Conservation (phyloP, 2,888 invertebrate genomes). For the Pinctada fucata region DNA sequence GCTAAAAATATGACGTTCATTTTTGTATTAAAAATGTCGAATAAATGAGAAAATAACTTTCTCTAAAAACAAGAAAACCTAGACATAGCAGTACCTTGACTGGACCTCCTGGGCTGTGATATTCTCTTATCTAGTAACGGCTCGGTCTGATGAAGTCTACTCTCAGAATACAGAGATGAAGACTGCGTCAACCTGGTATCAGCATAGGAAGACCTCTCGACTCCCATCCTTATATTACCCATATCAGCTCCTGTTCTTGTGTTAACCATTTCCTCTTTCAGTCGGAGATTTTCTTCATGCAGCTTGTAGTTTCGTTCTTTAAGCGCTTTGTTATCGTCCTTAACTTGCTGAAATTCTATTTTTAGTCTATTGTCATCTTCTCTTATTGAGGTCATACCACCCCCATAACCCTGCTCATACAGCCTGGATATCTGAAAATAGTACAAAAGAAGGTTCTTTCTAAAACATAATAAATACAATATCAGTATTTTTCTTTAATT, state of each 20-base stretch:
- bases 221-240: no score
- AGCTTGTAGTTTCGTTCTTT: conserved; percentile 70
- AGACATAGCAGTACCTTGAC: no score
- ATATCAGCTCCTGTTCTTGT: not conserved
- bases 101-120: no score
- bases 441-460: not conserved
- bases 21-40: no score
- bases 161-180: not conserved
- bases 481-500: no score
- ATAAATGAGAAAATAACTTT: no score
- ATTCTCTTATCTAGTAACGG: no score
- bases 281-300: conserved; percentile 70
- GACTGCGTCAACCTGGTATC: not conserved
- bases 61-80: no score
- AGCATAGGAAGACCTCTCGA: not conserved
- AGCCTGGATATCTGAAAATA: conserved; percentile 48
- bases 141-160: no score
- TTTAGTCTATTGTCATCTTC: conserved; percentile 52
- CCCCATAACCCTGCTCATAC: conserved; percentile 46
- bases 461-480: no score
- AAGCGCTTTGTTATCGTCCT: conserved; percentile 66
- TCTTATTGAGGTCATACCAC: conserved; percentile 35
- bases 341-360: conserved; percentile 67
- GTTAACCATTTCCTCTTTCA: conserved; percentile 58
- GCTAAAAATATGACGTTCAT: no score